A percentile compares a stretch with the other conserved stretches of the same genome.
Conservation (phyloP, 1,140 invertebrate species). For the Drosophila mayri region DNA sequence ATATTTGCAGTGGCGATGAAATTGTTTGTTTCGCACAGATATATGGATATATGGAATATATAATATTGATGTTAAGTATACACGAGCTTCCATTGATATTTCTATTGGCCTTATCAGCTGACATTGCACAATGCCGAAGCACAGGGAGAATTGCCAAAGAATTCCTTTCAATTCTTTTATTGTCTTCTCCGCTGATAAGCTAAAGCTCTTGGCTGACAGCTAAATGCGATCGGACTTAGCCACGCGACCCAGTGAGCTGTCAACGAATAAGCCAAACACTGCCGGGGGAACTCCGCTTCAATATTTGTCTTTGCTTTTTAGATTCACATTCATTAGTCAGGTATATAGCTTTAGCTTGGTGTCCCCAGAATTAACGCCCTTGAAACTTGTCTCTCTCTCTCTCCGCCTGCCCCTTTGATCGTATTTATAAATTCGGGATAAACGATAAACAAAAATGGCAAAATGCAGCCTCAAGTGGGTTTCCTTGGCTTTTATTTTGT, state of each 20-base stretch:
- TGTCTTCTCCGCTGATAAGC: constrained; percentile 19
- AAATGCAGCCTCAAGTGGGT: constrained; percentile 42
- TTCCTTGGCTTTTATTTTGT: constrained; percentile 36
- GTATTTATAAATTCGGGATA: constrained; percentile 24
- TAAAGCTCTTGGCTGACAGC: constrained; percentile 18
- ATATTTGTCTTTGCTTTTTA: constrained; percentile 44
- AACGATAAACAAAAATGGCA: constrained; percentile 33
- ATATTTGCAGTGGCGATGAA: constrained; percentile 36
- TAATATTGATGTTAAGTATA: constrained; percentile 21
- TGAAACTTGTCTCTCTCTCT: background rate
- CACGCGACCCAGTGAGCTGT: constrained; percentile 37
- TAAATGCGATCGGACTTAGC: constrained; percentile 39
- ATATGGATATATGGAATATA: constrained; percentile 11
- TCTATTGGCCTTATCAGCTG: constrained; percentile 43
- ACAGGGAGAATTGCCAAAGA: constrained; percentile 1
- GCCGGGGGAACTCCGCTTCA: constrained; percentile 1
- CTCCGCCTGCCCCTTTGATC: constrained; percentile 11
- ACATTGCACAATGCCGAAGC: constrained; percentile 13
- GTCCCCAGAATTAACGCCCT: constrained; percentile 29
- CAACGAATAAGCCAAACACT: constrained; percentile 39
- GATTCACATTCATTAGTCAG: constrained; percentile 30
- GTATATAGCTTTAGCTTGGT: background rate
- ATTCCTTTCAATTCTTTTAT: constrained; percentile 30
- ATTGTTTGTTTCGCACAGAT: constrained; percentile 11
- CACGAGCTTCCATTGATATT: constrained; percentile 43